A percentile compares a stretch with the other conserved stretches of the same genome.
Conservation (phyloP, 2,797 vertebrate genomes). For the Karalla daura region DNA sequence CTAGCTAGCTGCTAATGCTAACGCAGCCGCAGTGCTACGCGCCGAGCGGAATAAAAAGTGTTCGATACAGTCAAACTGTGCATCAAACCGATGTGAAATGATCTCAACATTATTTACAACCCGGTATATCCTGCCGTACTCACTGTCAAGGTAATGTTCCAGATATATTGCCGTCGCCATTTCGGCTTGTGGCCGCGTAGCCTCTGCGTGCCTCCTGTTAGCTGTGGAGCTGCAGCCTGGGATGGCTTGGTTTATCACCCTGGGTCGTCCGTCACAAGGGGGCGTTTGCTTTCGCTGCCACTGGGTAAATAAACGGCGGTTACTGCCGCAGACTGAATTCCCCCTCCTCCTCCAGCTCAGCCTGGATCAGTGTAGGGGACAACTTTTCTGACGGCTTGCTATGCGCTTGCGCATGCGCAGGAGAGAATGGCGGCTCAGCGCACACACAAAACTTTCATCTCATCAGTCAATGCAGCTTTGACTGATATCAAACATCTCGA, state of each 20-base stretch:
- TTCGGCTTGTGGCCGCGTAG: slow-evolving; percentile 65
- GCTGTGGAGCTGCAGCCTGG: slow-evolving; percentile 28
- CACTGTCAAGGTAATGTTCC: slow-evolving; percentile 98
- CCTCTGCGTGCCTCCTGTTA: slow-evolving; percentile 62
- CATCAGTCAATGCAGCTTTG: not conserved
- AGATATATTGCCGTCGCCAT: slow-evolving; percentile 98
- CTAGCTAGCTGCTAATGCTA: slow-evolving; percentile 45
- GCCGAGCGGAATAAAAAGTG: not conserved
- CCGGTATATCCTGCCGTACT: slow-evolving; percentile 64
- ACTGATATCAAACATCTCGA: too few species aligned
- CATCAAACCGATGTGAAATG: not conserved
- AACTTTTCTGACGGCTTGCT: slow-evolving; percentile 24
- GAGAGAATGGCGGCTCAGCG: not conserved
- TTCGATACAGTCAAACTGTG: not conserved
- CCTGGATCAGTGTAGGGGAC: not conserved
- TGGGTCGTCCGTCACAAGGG: slow-evolving; percentile 22
- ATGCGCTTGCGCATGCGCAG: slow-evolving; percentile 43
- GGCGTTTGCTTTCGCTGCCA: not conserved
- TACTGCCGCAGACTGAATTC: not conserved
- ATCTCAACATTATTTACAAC: rapidly evolving
- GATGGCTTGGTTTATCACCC: slow-evolving; percentile 58
- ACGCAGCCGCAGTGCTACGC: not conserved
- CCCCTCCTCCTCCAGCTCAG: slow-evolving; percentile 21
- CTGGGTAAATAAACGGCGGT: not conserved
- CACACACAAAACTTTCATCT: not conserved